Conservation (phyloP, 2,888 invertebrate species). For the Macrosiphum euphorbiae region DNA sequence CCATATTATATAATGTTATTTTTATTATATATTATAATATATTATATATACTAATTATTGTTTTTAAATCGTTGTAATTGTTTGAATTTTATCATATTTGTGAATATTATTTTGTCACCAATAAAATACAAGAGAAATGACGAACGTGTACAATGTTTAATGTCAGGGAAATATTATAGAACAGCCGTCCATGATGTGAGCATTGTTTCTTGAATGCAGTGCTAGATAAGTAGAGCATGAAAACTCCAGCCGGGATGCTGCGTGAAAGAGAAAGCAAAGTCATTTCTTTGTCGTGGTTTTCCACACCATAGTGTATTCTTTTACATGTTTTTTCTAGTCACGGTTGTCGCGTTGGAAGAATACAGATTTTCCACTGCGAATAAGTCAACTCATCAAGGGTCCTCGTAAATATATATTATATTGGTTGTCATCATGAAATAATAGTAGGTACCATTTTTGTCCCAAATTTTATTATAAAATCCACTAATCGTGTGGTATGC, state of each 20-base stretch:
- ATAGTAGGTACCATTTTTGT: not conserved
- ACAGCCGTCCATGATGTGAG: slow-evolving; percentile 10
- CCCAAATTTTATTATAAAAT: not conserved
- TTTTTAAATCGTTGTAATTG: slow-evolving; percentile 18
- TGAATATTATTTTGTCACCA: slow-evolving; percentile 37
- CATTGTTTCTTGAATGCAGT: slow-evolving; percentile 52
- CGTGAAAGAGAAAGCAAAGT: slow-evolving; percentile 63
- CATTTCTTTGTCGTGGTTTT: slow-evolving; percentile 60
- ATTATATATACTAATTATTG: not conserved
- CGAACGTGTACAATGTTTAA: not conserved
- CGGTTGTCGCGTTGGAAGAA: slow-evolving; percentile 60
- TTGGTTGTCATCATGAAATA: not conserved
- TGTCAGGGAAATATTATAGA: slow-evolving; percentile 34
- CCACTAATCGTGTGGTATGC: not conserved
- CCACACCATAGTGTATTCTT: slow-evolving; percentile 28
- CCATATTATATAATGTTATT: not conserved
- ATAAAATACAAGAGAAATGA: slow-evolving; percentile 43
- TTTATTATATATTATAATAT: not conserved
- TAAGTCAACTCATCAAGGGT: slow-evolving; percentile 53
- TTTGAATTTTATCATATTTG: slow-evolving; percentile 1
- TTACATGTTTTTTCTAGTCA: slow-evolving; percentile 41
- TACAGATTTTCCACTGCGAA: slow-evolving; percentile 52
- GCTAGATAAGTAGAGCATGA: slow-evolving; percentile 61
- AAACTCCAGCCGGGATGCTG: slow-evolving; percentile 57
- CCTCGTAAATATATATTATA: not conserved